phyloP scores from a whole-genome alignment of 37 sponge, comb jelly and placozoan species.

The Oopsacas minuta region DNA sequence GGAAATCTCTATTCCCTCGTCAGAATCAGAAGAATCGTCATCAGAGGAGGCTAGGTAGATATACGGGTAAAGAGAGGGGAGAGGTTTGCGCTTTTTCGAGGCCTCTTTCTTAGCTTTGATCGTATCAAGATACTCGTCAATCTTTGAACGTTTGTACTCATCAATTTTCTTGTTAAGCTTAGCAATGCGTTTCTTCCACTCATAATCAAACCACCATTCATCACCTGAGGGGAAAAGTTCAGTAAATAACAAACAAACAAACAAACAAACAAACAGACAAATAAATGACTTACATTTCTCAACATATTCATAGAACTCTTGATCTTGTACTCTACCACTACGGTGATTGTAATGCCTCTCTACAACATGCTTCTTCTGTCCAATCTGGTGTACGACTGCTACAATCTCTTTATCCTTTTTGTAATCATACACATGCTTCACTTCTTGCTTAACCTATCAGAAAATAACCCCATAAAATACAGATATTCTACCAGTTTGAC shows the following conservation, averaged over 20 bases:
- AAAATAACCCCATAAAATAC: not conserved
- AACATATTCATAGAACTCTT: not conserved
- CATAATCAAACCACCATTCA: conserved; percentile 18
- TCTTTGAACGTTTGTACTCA: conserved; percentile 9
- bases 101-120: not conserved
- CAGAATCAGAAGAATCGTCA: not conserved
- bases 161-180: conserved; percentile 17
- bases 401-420: conserved; percentile 13
- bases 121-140: not conserved
- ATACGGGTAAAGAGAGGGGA: not conserved
- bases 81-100: conserved; percentile 10
- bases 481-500: not conserved
- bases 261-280: not conserved
- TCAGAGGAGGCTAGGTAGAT: not conserved
- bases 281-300: conserved; percentile 5
- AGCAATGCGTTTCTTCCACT: not conserved
- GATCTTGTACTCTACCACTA: conserved; percentile 19
- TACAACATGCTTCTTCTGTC: not conserved
- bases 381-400: not conserved
- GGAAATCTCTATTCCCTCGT: not conserved
- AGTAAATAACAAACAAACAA: not conserved
- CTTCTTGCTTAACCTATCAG: not conserved
- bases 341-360: conserved; percentile 6
- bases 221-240: not conserved
- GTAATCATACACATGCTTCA: not conserved